phyloP scores from a whole-genome alignment of 2,113 vertebrate species.

The Damaliscus lunatus region DNA sequence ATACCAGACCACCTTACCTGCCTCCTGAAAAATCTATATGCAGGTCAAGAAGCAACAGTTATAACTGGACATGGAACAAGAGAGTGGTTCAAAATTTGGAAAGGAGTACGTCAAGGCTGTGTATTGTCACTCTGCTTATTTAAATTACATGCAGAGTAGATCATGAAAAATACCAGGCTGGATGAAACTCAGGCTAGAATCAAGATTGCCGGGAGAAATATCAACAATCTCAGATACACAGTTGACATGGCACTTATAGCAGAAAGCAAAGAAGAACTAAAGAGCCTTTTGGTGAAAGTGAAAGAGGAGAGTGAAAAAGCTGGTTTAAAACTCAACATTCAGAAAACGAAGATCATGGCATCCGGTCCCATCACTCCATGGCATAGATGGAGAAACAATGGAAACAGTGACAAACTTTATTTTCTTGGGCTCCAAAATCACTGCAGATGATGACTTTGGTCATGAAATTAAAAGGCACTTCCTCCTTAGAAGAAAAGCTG shows the following conservation, averaged over 20 bases:
- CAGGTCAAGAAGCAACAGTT: background rate
- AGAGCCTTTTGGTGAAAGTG: background rate
- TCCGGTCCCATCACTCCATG: rapidly evolving
- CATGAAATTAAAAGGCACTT: background rate
- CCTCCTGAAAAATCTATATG: background rate
- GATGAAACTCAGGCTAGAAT: background rate
- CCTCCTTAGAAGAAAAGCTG: background rate
- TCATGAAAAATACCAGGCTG: rapidly evolving
- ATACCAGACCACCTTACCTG: background rate
- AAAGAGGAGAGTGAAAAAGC: background rate
- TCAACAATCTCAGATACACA: background rate
- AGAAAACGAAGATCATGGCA: background rate
- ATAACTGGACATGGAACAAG: background rate
- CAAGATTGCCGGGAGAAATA: background rate
- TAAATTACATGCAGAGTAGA: background rate
- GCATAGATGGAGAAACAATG: background rate
- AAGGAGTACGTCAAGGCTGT: rapidly evolving
- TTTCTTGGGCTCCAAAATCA: background rate
- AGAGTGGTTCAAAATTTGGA: background rate
- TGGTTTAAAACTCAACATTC: background rate
- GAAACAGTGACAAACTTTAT: background rate
- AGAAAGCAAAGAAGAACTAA: background rate
- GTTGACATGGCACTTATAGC: background rate
- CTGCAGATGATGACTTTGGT: background rate
- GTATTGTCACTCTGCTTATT: background rate